A percentile compares a stretch with the other conserved stretches of the same genome.
phyloP scores from a whole-genome alignment of 2,797 vertebrate genomes.

The Acanthis flammea region DNA sequence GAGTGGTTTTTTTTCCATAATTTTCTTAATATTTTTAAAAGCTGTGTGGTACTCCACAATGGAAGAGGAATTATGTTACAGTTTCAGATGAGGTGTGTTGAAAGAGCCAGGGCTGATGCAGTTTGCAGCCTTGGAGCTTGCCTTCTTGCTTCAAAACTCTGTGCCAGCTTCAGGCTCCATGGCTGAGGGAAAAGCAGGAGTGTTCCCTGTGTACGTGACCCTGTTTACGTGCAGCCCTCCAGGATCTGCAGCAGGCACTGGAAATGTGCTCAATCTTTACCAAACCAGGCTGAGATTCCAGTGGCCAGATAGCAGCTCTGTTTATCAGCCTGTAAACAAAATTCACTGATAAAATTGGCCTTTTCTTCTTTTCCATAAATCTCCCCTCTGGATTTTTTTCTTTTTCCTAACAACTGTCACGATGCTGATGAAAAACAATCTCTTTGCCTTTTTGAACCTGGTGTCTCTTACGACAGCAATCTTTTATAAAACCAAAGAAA shows the following conservation, averaged over 20 bases:
- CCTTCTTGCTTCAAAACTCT: conserved; percentile 65
- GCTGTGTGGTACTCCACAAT: conserved; percentile 20
- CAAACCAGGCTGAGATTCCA: conserved; percentile 24
- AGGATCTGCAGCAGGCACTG: not conserved
- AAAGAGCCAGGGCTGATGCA: conserved; percentile 67
- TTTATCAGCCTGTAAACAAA: conserved; percentile 45
- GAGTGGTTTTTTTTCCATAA: not conserved
- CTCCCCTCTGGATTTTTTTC: not conserved
- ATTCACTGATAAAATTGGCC: conserved; percentile 15
- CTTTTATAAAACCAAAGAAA: conserved; percentile 22
- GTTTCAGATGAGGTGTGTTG: conserved; percentile 70
- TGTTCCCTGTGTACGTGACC: conserved; percentile 19
- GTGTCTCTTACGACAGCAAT: not conserved
- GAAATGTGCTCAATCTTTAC: not conserved
- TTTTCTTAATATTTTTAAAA: conserved; percentile 69
- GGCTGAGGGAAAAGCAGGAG: not conserved
- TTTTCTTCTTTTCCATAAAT: conserved; percentile 21
- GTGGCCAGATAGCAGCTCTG: not conserved
- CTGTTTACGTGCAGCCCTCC: not conserved
- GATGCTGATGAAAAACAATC: conserved; percentile 34
- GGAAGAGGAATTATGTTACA: conserved; percentile 56
- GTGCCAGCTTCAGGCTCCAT: conserved; percentile 56
- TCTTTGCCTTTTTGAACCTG: conserved; percentile 48
- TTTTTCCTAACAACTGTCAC: not conserved
- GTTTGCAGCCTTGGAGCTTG: conserved; percentile 50